Evolutionary conservation across 2,113 vertebrate genomes (phyloP).

Genomic region (Otocyon megalotis): DNA sequence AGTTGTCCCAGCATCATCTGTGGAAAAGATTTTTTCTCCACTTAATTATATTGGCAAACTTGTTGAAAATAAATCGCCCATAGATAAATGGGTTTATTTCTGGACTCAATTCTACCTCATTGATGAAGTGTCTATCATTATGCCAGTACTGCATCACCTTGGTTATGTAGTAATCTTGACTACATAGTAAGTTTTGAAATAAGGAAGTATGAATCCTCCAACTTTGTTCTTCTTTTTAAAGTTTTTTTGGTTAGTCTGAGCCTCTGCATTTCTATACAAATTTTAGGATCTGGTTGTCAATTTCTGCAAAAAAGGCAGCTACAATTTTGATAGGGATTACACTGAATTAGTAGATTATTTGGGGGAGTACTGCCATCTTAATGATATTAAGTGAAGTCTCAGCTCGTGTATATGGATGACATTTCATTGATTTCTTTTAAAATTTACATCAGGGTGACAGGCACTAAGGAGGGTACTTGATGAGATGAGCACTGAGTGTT

Average conservation of each 20-base stretch:
- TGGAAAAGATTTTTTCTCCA: not conserved
- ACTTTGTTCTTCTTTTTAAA: not conserved
- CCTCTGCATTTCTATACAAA: not conserved
- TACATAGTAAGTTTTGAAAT: not conserved
- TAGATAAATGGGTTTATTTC: not conserved
- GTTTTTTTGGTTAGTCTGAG: not conserved
- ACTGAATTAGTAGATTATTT: not conserved
- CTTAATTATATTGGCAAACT: not conserved
- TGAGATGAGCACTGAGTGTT: too few relatives aligned
- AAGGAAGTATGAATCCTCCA: not conserved
- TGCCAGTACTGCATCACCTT: not conserved
- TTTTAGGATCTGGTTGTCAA: not conserved
- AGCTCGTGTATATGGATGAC: not conserved
- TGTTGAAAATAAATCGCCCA: not conserved
- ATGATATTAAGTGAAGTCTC: not conserved
- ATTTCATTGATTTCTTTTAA: not conserved
- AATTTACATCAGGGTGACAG: not conserved
- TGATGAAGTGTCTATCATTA: not conserved
- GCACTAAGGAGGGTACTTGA: too few relatives aligned
- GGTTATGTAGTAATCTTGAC: not conserved
- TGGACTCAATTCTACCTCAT: not conserved
- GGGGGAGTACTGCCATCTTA: not conserved
- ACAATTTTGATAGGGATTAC: not conserved
- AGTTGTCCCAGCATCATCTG: not conserved
- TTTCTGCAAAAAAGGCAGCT: not conserved